Evolutionary conservation across 2,797 vertebrate genomes (phyloP), one percentile per base, ranked within the genome.

Genomic region (Rhinoraja longicauda): DNA sequence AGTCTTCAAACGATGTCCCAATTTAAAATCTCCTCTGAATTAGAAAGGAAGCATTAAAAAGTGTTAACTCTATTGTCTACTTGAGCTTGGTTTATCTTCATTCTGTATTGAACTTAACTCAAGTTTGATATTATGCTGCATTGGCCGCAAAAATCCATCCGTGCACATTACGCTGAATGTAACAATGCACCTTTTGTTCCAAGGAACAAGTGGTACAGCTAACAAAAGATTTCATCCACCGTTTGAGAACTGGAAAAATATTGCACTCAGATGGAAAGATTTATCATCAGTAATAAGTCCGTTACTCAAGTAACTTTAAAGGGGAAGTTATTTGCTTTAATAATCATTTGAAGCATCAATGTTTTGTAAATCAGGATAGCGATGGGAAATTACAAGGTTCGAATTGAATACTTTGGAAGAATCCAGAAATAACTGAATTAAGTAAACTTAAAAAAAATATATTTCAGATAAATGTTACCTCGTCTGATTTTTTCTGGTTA

Each of bases 201-300:
- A 76, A 93, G 70, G 94, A 95, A 93, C 1, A 4, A 94, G 94
- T 62, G 17, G 29, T 36, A 93, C 0, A 0, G 72, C 82, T 45
- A 70, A 77, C 39, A 77, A 93, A 95, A 93, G 95, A 95, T 95
- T 93, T 36, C 93, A 91, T 90, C 77, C 90, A 94, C 93, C 95
- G 94, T 93, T 94, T 93, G 93, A 93, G 95, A 94, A 94, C 93
- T 93, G 93, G 93, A 94, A 93, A 93, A 90, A 92, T 70, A 93
- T 2, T 72, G 93, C 93, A 15, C 73, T 93, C 76, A 94, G 81
- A 84, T 53, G 93, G 73, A 84, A 53, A 15, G 81, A 13, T 13
- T 59, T n/a, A 26, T 5, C 57, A 62, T 4, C 57, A 86, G 62
- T 57, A 86, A 86, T 15, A 15, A 59, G 57, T 13, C 29, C 6